Evolutionary conservation across 1,140 invertebrate genomes (phyloP), one percentile per base, ranked within the genome.

Genomic region (Diabrotica undecimpunctata): DNA sequence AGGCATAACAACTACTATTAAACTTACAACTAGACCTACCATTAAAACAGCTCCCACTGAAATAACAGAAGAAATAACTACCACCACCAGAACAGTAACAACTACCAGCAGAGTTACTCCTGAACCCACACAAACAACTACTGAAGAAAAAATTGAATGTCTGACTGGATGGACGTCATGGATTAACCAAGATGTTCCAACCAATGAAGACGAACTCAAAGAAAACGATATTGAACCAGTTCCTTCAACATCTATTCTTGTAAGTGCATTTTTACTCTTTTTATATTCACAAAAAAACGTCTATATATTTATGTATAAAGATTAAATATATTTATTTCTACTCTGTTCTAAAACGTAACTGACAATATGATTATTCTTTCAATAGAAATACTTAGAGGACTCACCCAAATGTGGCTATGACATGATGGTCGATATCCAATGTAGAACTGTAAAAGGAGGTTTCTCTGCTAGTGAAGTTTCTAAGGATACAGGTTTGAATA

Each of bases 111-210:
- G 25, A 25, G 4, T 25, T 25, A 25, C 25, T 25, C 25, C 25
- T 25, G 25, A 25, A 25, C 25, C 25, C 25, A 25, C 25, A 25
- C 25, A 25, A 25, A 25, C 25, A 25, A 25, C 25, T 25, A 25
- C 25, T 25, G 25, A 25, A 25, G 1, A n/a, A n/a, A n/a, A 25
- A 25, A 25, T 25, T 25, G 25, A 25, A 46, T 91, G 89, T 76
- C 77, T 80, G 10, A 75, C 81, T 5, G 91, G 91, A 0, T 94
- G 91, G 91, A 87, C 87, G 0, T 74, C 80, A 8, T 94, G 91
- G 91, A 82, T 91, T 54, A 92, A 88, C 79, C 82, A 83, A 59
- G 82, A 88, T 25, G 25, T 25, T 25, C 25, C 25, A 25, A 25
- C 57, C 62, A 77, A 78, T 12, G 80, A 82, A 65, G 64, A 12